These are phyloP conservation scores for Lithophane socia DNA, from an alignment of 2,888 invertebrate species.

Conservation along the genomic window DNA sequence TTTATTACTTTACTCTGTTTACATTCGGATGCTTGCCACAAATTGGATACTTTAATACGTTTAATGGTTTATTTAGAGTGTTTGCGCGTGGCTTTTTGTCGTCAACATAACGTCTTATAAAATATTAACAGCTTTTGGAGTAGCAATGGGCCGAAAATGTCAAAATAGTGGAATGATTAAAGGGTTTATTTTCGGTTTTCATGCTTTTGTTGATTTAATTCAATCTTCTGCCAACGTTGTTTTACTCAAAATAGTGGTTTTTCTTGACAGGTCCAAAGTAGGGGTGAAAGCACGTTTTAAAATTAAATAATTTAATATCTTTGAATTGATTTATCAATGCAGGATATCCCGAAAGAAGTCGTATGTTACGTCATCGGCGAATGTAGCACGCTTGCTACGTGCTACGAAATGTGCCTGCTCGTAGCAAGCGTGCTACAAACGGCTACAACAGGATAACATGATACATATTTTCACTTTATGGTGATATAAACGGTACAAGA, in stretches of 20 bases:
- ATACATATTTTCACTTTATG: background rate
- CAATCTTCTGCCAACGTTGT: background rate
- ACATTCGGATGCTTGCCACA: constrained; percentile 7
- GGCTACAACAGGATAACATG: constrained; percentile 22
- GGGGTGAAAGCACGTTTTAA: background rate
- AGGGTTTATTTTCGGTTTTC: background rate
- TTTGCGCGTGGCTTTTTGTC: constrained; percentile 30
- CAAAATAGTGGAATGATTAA: background rate
- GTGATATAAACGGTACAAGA: background rate
- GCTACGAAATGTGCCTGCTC: constrained; percentile 28
- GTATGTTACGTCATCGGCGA: background rate
- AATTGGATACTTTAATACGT: constrained; percentile 42
- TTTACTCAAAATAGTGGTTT: background rate
- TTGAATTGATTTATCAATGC: background rate
- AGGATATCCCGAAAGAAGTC: background rate
- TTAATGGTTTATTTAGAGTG: constrained; percentile 50
- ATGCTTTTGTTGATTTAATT: background rate
- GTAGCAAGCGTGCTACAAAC: constrained; percentile 36
- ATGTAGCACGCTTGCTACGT: constrained; percentile 23
- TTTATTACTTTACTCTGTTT: constrained; percentile 33
- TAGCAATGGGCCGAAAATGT: constrained; percentile 5
- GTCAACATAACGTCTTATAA: constrained; percentile 15
- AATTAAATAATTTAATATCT: background rate
- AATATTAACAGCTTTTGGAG: constrained; percentile 12
- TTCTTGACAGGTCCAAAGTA: background rate